A percentile compares a stretch with the other conserved stretches of the same genome.
phyloP scores from a whole-genome alignment of 2,797 vertebrate species.

The Pampus argenteus region DNA sequence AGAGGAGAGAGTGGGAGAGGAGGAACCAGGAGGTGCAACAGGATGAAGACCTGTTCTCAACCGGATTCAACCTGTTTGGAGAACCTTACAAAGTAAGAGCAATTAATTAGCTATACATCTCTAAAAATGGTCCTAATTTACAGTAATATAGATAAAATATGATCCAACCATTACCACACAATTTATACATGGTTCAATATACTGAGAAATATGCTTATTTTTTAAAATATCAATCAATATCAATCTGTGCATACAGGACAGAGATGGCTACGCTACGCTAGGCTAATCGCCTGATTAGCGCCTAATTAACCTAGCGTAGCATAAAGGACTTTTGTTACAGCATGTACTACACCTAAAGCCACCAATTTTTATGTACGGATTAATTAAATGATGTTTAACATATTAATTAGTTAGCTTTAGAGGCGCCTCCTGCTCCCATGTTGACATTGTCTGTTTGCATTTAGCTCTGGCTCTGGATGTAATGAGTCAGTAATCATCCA shows the following conservation, averaged over 20 bases:
- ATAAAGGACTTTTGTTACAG: not conserved
- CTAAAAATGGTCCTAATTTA: not conserved
- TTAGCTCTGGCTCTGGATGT: not conserved
- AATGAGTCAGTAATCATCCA: not conserved
- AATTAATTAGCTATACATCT: not conserved
- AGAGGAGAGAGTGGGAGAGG: constrained; percentile 97
- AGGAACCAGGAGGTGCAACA: constrained; percentile 98
- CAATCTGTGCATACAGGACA: not conserved
- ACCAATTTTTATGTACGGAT: not conserved
- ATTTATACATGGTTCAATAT: not conserved
- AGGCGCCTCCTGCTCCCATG: not conserved
- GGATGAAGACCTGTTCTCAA: constrained; percentile 97
- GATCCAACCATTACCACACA: not conserved
- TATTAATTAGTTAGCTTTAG: not conserved
- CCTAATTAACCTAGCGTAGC: not conserved
- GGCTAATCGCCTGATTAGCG: too few relatives aligned
- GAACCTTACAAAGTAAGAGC: constrained; percentile 96
- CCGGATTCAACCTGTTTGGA: constrained; percentile 97
- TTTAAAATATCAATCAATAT: not conserved
- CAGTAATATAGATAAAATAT: not conserved
- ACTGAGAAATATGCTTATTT: not conserved
- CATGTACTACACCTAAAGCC: not conserved
- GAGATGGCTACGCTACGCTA: too few relatives aligned
- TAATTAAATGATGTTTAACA: not conserved
- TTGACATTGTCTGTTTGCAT: not conserved